These are phyloP conservation scores for Spisula subtruncata DNA, from an alignment of 2,888 invertebrate genomes.

Conservation along the genomic window DNA sequence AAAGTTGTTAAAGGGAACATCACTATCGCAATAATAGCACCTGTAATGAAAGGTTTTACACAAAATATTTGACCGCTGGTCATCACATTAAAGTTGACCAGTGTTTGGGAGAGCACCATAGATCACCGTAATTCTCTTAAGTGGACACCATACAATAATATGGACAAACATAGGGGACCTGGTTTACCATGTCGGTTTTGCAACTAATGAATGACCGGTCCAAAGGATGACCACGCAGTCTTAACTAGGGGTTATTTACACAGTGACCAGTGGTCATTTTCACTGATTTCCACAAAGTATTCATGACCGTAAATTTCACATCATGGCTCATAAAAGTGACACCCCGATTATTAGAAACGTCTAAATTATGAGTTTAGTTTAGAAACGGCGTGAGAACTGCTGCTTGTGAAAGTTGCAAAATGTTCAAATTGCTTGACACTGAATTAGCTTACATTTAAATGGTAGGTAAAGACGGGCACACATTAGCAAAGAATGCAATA, in stretches of 20 bases:
- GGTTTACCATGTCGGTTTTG: slow-evolving; percentile 42
- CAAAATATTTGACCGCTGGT: slow-evolving; percentile 63
- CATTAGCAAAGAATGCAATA: not conserved
- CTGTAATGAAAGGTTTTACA: slow-evolving; percentile 64
- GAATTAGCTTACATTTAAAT: slow-evolving; percentile 19
- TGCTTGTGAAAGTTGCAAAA: slow-evolving; percentile 34
- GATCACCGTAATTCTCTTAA: slow-evolving; percentile 62
- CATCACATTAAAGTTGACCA: slow-evolving; percentile 66
- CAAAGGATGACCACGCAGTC: slow-evolving; percentile 47
- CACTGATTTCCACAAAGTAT: slow-evolving; percentile 61
- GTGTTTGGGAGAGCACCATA: slow-evolving; percentile 53
- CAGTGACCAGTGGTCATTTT: slow-evolving; percentile 68
- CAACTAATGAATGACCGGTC: slow-evolving; percentile 53
- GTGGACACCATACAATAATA: slow-evolving; percentile 18
- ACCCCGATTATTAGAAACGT: slow-evolving; percentile 59
- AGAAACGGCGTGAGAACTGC: slow-evolving; percentile 64
- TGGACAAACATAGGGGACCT: slow-evolving; percentile 47
- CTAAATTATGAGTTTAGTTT: slow-evolving; percentile 60
- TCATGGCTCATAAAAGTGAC: slow-evolving; percentile 65
- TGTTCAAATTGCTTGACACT: not conserved
- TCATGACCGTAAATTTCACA: slow-evolving; percentile 63
- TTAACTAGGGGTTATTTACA: slow-evolving; percentile 69
- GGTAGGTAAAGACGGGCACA: not conserved
- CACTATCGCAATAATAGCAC: slow-evolving; percentile 54
- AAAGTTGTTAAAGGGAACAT: slow-evolving; percentile 72